Evolutionary conservation across 1,140 invertebrate genomes (phyloP).

Genomic region (Platyscapa corneri): DNA sequence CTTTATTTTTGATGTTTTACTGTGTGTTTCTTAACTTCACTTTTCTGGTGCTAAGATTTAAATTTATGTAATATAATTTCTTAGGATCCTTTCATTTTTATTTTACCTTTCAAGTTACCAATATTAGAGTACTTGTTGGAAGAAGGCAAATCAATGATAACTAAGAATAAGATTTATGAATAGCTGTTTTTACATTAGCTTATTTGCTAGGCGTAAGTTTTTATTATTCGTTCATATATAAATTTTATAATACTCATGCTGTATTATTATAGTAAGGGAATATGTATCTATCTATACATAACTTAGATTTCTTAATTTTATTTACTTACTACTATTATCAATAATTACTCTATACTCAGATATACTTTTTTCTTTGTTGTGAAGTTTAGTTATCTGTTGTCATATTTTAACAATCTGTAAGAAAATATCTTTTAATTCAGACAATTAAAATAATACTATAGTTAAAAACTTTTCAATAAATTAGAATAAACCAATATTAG

Average conservation of each 20-base stretch:
- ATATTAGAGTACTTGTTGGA: background rate
- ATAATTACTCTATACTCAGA: background rate
- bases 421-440: background rate
- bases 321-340: background rate
- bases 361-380: background rate
- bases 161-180: background rate
- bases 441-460: background rate
- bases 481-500: no score
- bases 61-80: background rate
- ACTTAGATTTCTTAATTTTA: background rate
- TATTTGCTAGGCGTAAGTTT: background rate
- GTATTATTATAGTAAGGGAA: no score
- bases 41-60: background rate
- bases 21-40: background rate
- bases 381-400: background rate
- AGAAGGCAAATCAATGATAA: background rate
- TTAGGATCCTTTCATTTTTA: background rate
- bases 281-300: background rate
- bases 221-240: background rate
- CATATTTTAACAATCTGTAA: background rate
- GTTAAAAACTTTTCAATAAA: background rate
- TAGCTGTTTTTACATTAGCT: background rate
- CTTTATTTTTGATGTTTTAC: no score
- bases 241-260: background rate
- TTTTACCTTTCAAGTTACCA: background rate